phyloP scores from a whole-genome alignment of 2,888 invertebrate genomes.

The Eledone cirrhosa region DNA sequence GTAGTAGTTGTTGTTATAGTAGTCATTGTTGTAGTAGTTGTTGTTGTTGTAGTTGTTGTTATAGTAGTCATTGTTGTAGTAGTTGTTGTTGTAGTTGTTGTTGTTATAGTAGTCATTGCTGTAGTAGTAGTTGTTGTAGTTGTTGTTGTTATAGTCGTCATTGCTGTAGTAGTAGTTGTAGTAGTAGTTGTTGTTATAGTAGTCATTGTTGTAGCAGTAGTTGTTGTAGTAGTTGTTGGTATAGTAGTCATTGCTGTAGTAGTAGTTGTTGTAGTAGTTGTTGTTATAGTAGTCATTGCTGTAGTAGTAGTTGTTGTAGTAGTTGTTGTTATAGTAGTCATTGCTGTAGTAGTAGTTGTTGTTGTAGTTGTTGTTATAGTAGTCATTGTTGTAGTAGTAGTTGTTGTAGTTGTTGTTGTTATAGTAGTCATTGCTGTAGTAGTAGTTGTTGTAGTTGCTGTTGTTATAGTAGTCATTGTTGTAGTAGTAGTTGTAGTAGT shows the following conservation, averaged over 20 bases:
- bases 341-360: not conserved
- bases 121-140: constrained; percentile 1
- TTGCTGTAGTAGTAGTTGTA: constrained; percentile 23
- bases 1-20: constrained; percentile 3
- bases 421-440: not conserved
- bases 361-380: not conserved
- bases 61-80: too few relatives aligned
- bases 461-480: too few relatives aligned
- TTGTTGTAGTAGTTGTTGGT: too few relatives aligned
- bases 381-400: too few relatives aligned
- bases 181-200: constrained; percentile 13
- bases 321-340: not conserved
- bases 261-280: not conserved
- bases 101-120: not conserved
- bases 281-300: not conserved
- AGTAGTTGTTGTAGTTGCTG: too few relatives aligned
- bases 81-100: constrained; percentile 2
- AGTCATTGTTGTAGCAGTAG: too few relatives aligned
- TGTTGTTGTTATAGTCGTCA: constrained; percentile 25
- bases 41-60: constrained; percentile 9
- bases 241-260: constrained; percentile 15
- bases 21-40: too few relatives aligned
- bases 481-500: too few relatives aligned
- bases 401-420: too few relatives aligned
- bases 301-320: constrained; percentile 5